These are phyloP conservation scores for Prosapia bicincta DNA, from an alignment of 2,888 invertebrate genomes.

Conservation along the genomic window DNA sequence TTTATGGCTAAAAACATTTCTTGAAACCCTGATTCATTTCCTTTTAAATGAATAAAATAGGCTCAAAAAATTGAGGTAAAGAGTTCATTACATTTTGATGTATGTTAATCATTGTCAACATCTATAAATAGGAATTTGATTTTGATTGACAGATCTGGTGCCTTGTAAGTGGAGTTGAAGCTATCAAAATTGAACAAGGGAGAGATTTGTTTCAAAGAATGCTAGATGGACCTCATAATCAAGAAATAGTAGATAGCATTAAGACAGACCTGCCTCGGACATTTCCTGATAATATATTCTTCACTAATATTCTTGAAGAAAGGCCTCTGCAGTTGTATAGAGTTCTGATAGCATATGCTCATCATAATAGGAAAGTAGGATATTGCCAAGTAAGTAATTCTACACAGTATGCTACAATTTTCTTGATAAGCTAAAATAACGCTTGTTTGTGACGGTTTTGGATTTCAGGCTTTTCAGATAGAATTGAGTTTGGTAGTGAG, in stretches of 20 bases:
- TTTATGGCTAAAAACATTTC: too few species aligned
- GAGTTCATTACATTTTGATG: too few species aligned
- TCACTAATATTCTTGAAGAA: constrained; percentile 67
- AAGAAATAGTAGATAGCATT: constrained; percentile 73
- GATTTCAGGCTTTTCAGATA: too few species aligned
- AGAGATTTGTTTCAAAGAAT: constrained; percentile 53
- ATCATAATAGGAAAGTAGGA: constrained; percentile 81
- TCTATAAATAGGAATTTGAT: constrained; percentile 6
- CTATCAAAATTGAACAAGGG: constrained; percentile 56
- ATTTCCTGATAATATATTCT: constrained; percentile 93
- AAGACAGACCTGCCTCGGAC: constrained; percentile 88
- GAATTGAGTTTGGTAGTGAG: too few species aligned
- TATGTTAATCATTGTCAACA: too few species aligned
- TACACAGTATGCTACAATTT: too few species aligned
- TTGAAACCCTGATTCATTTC: too few species aligned
- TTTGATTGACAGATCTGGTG: constrained; percentile 68
- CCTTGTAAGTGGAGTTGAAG: constrained; percentile 76
- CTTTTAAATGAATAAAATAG: too few species aligned
- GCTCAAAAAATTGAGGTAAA: too few species aligned
- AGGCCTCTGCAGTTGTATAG: constrained; percentile 76
- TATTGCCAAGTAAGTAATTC: constrained; percentile 80
- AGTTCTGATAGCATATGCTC: constrained; percentile 83
- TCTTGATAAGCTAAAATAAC: too few species aligned
- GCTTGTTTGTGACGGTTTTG: too few species aligned
- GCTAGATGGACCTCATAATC: constrained; percentile 64